phyloP scores from a whole-genome alignment of 2,113 vertebrate genomes.

The Pituophis catenifer region DNA sequence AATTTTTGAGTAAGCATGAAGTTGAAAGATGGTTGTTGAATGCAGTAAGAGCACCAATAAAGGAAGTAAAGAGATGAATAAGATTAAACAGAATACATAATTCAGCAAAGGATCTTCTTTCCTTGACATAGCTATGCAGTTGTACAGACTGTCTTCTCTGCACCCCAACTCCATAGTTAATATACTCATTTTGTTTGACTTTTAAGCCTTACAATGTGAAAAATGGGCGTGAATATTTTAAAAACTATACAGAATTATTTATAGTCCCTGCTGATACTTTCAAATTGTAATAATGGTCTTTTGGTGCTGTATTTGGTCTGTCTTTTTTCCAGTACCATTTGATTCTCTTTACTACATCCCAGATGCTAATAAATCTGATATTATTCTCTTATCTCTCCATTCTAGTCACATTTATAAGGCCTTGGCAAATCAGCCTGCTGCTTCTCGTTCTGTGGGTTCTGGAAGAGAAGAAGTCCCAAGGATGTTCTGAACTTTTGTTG shows the following conservation, averaged over 20 bases:
- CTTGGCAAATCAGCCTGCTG: no score
- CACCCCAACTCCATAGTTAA: neutral
- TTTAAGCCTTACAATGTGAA: neutral
- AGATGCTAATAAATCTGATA: neutral
- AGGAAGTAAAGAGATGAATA: neutral
- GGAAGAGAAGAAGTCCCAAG: no score
- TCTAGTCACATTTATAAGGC: neutral
- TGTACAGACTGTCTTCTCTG: neutral
- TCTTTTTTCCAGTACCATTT: neutral
- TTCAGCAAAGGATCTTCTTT: neutral
- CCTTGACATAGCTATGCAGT: neutral
- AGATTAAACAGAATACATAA: neutral
- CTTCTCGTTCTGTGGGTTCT: neutral
- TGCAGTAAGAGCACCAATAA: neutral
- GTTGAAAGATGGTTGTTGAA: neutral
- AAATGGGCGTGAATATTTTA: no score
- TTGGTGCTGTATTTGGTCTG: neutral
- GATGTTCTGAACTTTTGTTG: neutral
- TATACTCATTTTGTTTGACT: neutral
- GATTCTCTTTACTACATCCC: neutral
- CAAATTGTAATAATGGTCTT: neutral
- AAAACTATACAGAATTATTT: neutral
- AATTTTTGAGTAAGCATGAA: neutral
- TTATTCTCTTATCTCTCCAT: neutral
- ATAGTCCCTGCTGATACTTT: neutral